Conservation (phyloP, 2,113 vertebrate species). For the Synchiropus splendidus region DNA sequence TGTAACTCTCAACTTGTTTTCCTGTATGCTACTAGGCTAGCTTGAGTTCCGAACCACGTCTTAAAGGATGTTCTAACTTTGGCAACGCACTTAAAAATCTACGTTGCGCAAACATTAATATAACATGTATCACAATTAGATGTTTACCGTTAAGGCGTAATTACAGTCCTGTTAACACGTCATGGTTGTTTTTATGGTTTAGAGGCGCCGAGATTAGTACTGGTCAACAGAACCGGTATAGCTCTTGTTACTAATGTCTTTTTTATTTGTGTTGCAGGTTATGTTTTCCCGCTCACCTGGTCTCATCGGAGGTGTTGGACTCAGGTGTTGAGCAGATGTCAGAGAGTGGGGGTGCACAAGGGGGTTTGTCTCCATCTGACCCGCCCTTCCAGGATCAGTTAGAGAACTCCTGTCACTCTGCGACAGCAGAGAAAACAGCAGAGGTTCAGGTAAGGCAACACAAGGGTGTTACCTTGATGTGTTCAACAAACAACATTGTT, state of each 20-base stretch:
- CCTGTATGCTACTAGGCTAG: too few species aligned
- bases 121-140: too few species aligned
- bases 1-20: too few species aligned
- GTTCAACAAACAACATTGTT: too few species aligned
- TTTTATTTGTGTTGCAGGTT: conserved; percentile 9
- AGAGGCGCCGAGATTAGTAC: too few species aligned
- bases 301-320: conserved; percentile 13
- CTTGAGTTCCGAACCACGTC: too few species aligned
- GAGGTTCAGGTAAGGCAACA: conserved; percentile 28
- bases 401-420: conserved; percentile 10
- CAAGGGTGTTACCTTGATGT: neutral
- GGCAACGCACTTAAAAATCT: neutral
- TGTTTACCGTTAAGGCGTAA: too few species aligned
- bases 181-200: too few species aligned
- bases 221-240: too few species aligned
- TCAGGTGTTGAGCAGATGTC: conserved; percentile 42
- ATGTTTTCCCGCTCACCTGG: conserved; percentile 2
- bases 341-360: conserved; percentile 21
- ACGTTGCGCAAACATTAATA: too few species aligned
- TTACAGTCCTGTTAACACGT: neutral
- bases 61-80: too few species aligned
- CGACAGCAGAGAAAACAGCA: conserved; percentile 9
- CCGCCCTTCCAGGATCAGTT: conserved; percentile 15
- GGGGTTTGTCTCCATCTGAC: conserved; percentile 33
- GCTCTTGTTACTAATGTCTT: neutral